These are phyloP conservation scores for Phoxinus phoxinus DNA, from an alignment of 2,113 vertebrate species.

Conservation along the genomic window DNA sequence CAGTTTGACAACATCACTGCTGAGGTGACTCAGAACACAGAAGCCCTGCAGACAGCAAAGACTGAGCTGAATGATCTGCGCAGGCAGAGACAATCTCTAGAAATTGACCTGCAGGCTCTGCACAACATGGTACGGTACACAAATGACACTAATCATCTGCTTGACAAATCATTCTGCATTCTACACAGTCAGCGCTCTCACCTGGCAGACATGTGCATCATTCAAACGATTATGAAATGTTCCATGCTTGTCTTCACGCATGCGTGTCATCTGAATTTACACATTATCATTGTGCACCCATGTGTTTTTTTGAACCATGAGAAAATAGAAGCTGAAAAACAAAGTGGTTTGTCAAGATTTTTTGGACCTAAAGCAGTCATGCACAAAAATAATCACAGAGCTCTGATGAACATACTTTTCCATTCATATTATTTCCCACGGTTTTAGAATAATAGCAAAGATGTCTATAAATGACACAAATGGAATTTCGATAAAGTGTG, in stretches of 20 bases:
- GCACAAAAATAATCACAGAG: neutral
- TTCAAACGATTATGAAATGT: neutral
- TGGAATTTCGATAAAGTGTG: neutral
- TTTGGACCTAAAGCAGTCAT: too few species aligned
- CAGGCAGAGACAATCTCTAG: slow-evolving; percentile 77
- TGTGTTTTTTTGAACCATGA: neutral
- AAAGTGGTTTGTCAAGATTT: neutral
- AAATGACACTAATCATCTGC: neutral
- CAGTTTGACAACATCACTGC: slow-evolving; percentile 74
- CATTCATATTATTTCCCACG: neutral
- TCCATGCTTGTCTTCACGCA: neutral
- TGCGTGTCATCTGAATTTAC: neutral
- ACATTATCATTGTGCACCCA: neutral
- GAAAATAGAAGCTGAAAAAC: neutral
- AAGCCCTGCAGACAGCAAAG: slow-evolving; percentile 79
- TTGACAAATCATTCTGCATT: neutral
- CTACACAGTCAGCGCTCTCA: neutral
- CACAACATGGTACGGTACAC: slow-evolving; percentile 79
- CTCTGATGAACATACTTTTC: neutral
- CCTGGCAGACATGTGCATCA: neutral
- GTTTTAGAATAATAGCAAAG: neutral
- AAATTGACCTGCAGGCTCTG: slow-evolving; percentile 86
- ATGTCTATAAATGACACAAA: neutral
- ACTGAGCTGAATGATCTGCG: slow-evolving; percentile 75
- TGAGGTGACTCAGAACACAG: slow-evolving; percentile 76